A percentile compares a stretch with the other conserved stretches of the same genome.
Conservation (phyloP, 2,113 vertebrate species). For the Amblyopsis rosae region DNA sequence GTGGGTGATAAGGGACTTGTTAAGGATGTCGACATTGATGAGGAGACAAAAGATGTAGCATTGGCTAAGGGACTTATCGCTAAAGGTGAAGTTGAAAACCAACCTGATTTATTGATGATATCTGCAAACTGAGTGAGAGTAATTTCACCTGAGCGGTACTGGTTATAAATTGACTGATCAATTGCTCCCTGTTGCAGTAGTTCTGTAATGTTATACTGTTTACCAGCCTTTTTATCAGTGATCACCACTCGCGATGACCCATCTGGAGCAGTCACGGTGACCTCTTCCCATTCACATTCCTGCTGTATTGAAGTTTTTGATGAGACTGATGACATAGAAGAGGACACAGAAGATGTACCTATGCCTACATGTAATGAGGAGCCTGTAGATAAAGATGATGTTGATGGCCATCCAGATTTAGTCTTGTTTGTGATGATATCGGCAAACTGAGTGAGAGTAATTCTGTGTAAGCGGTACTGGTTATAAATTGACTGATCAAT, state of each 20-base stretch:
- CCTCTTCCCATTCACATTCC: conserved; percentile 98
- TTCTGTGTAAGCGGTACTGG: conserved; percentile 78
- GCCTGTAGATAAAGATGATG: conserved; percentile 4
- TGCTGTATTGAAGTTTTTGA: conserved; percentile 71
- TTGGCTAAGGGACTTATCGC: background rate
- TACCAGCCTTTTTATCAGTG: conserved; percentile 86
- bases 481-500: conserved; percentile 82
- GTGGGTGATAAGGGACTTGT: conserved; percentile 50
- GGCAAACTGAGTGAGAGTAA: conserved; percentile 87
- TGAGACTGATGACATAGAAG: too few relatives aligned
- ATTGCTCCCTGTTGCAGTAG: conserved; percentile 83
- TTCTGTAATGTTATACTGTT: conserved; percentile 87
- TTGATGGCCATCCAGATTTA: conserved; percentile 4
- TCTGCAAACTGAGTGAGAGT: conserved; percentile 88
- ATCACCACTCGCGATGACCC: conserved; percentile 85
- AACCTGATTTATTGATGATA: conserved; percentile 72
- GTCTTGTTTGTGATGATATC: conserved; percentile 82
- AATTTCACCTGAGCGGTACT: conserved; percentile 80
- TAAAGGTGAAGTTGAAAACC: conserved; percentile 5
- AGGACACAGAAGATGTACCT: too few relatives aligned
- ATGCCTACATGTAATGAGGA: background rate
- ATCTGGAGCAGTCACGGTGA: conserved; percentile 81
- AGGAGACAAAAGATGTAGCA: background rate
- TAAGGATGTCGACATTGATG: conserved; percentile 25
- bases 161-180: conserved; percentile 79